Percentiles rank a stretch among this genome's conserved stretches.
Conservation (phyloP, 2,888 invertebrate species). For the Drosophila buzzatii region DNA sequence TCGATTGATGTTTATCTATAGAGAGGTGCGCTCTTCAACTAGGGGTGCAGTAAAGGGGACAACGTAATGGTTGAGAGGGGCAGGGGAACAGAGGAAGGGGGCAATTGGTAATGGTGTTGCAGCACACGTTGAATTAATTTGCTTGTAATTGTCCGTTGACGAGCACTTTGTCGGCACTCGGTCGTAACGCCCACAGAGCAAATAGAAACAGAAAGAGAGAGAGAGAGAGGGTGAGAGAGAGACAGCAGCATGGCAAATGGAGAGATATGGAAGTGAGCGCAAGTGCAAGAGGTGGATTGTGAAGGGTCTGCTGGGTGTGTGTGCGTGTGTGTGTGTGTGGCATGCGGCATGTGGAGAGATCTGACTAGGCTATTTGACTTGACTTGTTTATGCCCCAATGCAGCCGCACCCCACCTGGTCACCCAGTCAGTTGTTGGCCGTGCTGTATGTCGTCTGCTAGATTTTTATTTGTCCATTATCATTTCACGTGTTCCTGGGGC, state of each 20-base stretch:
- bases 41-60: neutral
- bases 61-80: neutral
- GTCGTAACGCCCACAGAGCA: constrained; percentile 51
- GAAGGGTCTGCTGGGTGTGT: neutral
- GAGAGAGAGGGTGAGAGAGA: neutral
- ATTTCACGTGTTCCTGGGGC: constrained; percentile 42
- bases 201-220: constrained; percentile 15
- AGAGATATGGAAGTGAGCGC: neutral
- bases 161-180: constrained; percentile 76
- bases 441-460: constrained; percentile 38
- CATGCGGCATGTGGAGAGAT: constrained; percentile 19
- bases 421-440: neutral
- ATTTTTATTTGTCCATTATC: constrained; percentile 64
- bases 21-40: constrained; percentile 19
- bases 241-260: too few relatives aligned
- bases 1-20: constrained; percentile 48
- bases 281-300: neutral
- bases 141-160: constrained; percentile 78
- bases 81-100: neutral
- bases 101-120: neutral
- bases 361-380: constrained; percentile 35
- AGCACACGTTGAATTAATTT: constrained; percentile 71
- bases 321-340: neutral
- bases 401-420: neutral
- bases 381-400: constrained; percentile 35